Evolutionary conservation across 1,140 invertebrate genomes (phyloP).

Genomic region (Cyclargus thomasi): DNA sequence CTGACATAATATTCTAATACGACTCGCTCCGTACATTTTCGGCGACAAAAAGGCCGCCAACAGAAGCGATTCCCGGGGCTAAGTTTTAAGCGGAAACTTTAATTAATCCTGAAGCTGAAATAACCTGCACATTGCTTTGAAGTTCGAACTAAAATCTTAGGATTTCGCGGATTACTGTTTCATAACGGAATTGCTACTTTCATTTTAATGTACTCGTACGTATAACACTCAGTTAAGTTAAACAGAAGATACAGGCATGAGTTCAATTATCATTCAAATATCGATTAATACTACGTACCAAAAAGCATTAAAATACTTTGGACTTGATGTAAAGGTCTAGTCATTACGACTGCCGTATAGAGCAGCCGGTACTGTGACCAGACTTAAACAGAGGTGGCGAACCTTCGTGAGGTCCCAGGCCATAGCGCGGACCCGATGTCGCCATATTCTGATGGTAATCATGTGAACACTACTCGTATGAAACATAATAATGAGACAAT

Average conservation of each 20-base stretch:
- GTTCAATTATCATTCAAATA: too few relatives aligned
- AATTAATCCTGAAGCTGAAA: not conserved
- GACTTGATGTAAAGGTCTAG: not conserved
- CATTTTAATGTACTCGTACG: too few relatives aligned
- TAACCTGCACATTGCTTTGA: not conserved
- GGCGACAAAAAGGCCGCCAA: not conserved
- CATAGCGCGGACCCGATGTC: not conserved
- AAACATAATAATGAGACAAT: not conserved
- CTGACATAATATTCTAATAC: not conserved
- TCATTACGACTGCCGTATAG: not conserved
- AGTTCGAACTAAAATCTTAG: not conserved
- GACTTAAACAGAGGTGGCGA: not conserved
- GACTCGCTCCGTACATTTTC: not conserved
- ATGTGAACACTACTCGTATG: not conserved
- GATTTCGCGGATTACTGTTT: not conserved
- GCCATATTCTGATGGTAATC: not conserved
- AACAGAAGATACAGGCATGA: too few relatives aligned
- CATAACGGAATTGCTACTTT: not conserved
- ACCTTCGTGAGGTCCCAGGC: not conserved
- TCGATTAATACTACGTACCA: too few relatives aligned
- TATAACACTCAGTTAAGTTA: too few relatives aligned
- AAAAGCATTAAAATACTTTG: too few relatives aligned
- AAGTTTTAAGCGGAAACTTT: slow-evolving; percentile 1
- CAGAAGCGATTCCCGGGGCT: not conserved
- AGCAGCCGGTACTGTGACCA: not conserved